phyloP scores from a whole-genome alignment of 2,113 vertebrate species.

The Vulpes vulpes region DNA sequence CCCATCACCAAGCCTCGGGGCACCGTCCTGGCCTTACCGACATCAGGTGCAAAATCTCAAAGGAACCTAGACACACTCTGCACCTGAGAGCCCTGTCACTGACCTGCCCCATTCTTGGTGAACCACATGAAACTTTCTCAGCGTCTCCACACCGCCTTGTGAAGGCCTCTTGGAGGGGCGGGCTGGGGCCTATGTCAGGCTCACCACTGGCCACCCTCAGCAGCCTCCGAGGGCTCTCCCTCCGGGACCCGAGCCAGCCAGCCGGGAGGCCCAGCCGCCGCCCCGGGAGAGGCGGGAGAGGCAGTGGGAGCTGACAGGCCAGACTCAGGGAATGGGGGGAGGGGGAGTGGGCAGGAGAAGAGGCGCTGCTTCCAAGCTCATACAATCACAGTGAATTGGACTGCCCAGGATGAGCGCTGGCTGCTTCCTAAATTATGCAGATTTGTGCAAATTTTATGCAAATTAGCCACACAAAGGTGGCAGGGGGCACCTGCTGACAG shows the following conservation, averaged over 20 bases:
- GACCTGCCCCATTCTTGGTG: not conserved
- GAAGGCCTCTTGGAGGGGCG: not conserved
- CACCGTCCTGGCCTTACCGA: not conserved
- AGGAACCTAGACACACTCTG: not conserved
- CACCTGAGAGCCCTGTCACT: not conserved
- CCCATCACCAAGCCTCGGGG: not conserved
- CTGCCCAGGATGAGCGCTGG: constrained; percentile 65
- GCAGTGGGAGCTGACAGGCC: constrained; percentile 54
- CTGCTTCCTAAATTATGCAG: constrained; percentile 82
- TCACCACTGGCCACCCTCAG: not conserved
- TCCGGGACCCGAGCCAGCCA: not conserved
- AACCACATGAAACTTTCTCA: not conserved
- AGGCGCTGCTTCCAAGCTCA: constrained; percentile 78
- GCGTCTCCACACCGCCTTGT: not conserved
- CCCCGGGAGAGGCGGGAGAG: not conserved
- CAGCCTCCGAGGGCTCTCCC: not conserved
- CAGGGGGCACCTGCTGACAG: constrained; percentile 79
- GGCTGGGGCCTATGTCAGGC: not conserved
- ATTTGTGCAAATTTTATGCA: constrained; percentile 82
- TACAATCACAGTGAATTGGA: constrained; percentile 73
- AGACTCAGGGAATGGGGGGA: not conserved
- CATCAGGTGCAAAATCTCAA: not conserved
- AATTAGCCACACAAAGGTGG: constrained; percentile 69
- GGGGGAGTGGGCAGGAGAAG: constrained; percentile 43
- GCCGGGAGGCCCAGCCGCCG: not conserved